phyloP scores from a whole-genome alignment of 2,888 invertebrate species.

The Proisotoma minuta region DNA sequence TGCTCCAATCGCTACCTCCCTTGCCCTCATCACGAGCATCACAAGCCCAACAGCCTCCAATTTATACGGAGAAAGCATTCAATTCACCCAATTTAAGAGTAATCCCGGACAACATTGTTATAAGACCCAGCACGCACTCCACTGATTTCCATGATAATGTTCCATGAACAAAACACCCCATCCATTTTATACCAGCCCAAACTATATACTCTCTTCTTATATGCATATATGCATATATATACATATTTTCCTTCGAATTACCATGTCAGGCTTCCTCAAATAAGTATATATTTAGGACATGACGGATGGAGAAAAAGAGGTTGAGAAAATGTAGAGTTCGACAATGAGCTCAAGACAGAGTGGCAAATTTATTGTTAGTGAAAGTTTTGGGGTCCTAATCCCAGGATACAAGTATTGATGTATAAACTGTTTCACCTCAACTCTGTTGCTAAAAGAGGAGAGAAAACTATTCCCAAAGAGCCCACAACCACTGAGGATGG shows the following conservation, averaged over 20 bases:
- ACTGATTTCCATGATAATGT: constrained; percentile 44
- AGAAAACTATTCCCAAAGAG: neutral
- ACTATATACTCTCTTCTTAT: too few relatives aligned
- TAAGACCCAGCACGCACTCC: constrained; percentile 23
- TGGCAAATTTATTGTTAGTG: constrained; percentile 37
- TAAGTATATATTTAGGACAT: too few relatives aligned
- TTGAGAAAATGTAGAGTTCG: constrained; percentile 14
- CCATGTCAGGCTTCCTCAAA: too few relatives aligned
- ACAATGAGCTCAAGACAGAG: constrained; percentile 27
- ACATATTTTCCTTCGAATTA: neutral
- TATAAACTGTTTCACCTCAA: constrained; percentile 30
- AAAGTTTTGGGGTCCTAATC: constrained; percentile 37
- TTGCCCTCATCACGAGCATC: constrained; percentile 7
- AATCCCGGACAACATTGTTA: constrained; percentile 43
- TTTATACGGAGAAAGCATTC: constrained; percentile 37
- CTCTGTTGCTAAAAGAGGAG: constrained; percentile 1
- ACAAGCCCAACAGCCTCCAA: too few relatives aligned
- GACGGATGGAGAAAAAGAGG: too few relatives aligned
- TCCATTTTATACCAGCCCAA: constrained; percentile 19
- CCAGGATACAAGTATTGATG: constrained; percentile 27
- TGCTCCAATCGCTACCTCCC: constrained; percentile 40
- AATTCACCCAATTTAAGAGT: constrained; percentile 43
- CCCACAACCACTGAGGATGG: neutral
- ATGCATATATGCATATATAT: too few relatives aligned
- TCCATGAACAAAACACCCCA: constrained; percentile 35